phyloP scores from a whole-genome alignment of 2,113 vertebrate genomes.

The Tapirus terrestris region DNA sequence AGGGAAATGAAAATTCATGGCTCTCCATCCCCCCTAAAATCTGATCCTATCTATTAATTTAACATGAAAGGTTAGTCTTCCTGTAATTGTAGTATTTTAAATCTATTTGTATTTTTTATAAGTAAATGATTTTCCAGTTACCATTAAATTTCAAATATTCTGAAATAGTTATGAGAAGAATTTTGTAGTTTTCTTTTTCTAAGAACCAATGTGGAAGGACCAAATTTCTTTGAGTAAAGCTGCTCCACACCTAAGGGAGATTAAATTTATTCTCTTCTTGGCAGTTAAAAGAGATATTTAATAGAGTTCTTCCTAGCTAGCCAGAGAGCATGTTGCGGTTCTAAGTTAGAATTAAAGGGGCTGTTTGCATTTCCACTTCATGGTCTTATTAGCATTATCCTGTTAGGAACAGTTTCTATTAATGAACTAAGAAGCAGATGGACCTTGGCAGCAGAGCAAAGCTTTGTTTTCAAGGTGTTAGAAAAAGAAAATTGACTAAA shows the following conservation, averaged over 20 bases:
- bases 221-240: slow-evolving; percentile 21
- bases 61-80: neutral
- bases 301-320: slow-evolving; percentile 9
- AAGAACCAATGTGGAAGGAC: neutral
- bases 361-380: slow-evolving; percentile 23
- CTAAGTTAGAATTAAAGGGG: slow-evolving; percentile 35
- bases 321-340: neutral
- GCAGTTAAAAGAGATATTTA: neutral
- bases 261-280: neutral
- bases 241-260: neutral
- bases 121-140: neutral
- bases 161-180: neutral
- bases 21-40: neutral
- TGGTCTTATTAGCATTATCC: slow-evolving; percentile 19
- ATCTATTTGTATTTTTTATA: neutral
- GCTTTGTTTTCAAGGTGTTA: slow-evolving; percentile 32
- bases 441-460: neutral
- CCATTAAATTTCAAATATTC: slow-evolving; percentile 24
- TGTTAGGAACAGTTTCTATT: slow-evolving; percentile 44
- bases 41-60: slow-evolving; percentile 6
- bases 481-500: neutral
- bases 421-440: slow-evolving; percentile 39
- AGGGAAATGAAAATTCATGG: slow-evolving; percentile 6
- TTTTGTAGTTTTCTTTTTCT: neutral
- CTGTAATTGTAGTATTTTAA: neutral